These are phyloP conservation scores for Xenus cinereus DNA, from an alignment of 2,113 vertebrate species.

Conservation along the genomic window DNA sequence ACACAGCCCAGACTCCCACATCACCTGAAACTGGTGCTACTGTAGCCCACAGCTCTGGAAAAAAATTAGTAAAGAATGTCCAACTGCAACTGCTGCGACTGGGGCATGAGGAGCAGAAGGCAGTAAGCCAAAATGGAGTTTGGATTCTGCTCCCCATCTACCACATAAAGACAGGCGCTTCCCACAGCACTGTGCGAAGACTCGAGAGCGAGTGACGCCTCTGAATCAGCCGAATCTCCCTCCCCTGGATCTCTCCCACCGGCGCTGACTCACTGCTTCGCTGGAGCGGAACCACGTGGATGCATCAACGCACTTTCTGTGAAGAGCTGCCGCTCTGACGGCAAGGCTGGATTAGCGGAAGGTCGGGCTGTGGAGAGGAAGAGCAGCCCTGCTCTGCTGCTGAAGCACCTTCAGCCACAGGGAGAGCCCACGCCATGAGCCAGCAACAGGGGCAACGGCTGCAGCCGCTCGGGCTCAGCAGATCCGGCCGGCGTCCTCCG, in stretches of 20 bases:
- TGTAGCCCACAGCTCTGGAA: not conserved
- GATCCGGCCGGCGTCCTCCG: rapidly evolving
- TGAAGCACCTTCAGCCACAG: not conserved
- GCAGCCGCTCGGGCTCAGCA: not conserved
- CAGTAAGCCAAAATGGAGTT: not conserved
- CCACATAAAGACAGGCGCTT: not conserved
- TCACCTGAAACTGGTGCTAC: not conserved
- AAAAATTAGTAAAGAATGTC: not conserved
- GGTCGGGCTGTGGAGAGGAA: not conserved
- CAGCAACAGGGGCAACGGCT: not conserved
- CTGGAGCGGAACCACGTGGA: not conserved
- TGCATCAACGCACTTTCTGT: not conserved
- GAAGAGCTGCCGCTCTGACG: not conserved
- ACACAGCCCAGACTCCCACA: not conserved
- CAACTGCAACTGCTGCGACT: not conserved
- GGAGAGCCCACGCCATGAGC: not conserved
- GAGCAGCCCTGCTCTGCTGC: not conserved
- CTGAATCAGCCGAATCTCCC: not conserved
- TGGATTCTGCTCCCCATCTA: not conserved
- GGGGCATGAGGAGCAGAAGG: not conserved
- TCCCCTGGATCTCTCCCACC: not conserved
- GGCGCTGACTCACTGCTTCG: not conserved
- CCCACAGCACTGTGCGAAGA: not conserved
- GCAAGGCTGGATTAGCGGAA: rapidly evolving
- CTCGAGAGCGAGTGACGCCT: not conserved